Conservation (phyloP, 2,888 invertebrate species). For the Nymphalis urticae region DNA sequence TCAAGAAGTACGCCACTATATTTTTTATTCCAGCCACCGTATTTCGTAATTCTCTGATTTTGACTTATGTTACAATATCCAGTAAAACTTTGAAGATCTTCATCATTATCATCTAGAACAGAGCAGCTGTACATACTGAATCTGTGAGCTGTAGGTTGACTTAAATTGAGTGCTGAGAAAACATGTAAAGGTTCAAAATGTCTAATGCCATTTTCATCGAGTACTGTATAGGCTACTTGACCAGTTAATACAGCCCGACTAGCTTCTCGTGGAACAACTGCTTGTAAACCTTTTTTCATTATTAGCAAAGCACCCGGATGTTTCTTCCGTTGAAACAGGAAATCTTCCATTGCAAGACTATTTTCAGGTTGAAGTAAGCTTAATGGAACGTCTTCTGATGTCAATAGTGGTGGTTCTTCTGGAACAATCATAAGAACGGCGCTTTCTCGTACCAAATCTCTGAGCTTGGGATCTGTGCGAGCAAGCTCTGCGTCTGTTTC, state of each 20-base stretch:
- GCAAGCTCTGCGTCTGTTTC: conserved; percentile 85
- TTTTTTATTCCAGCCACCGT: conserved; percentile 72
- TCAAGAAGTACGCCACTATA: conserved; percentile 69
- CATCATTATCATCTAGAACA: conserved; percentile 78
- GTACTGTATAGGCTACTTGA: conserved; percentile 87
- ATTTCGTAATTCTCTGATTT: conserved; percentile 71
- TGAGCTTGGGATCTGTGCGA: conserved; percentile 85
- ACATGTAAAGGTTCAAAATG: conserved; percentile 89
- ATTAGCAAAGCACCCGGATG: conserved; percentile 85
- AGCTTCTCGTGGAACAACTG: conserved; percentile 89
- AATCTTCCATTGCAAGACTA: conserved; percentile 89
- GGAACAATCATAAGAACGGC: conserved; percentile 86
- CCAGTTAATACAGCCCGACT: conserved; percentile 88
- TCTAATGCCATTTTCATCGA: conserved; percentile 88
- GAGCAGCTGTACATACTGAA: conserved; percentile 85
- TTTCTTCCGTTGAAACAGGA: conserved; percentile 83
- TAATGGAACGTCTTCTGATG: conserved; percentile 87
- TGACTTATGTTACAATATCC: conserved; percentile 76
- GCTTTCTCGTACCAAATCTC: conserved; percentile 87
- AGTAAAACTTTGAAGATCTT: conserved; percentile 70
- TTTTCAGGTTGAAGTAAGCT: conserved; percentile 85
- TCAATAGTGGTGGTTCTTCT: conserved; percentile 81
- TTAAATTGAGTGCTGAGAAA: conserved; percentile 85
- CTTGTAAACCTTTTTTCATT: conserved; percentile 87
- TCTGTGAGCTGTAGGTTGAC: conserved; percentile 84